These are phyloP conservation scores for Danionella cerebrum DNA, from an alignment of 2,113 vertebrate genomes.

Conservation along the genomic window DNA sequence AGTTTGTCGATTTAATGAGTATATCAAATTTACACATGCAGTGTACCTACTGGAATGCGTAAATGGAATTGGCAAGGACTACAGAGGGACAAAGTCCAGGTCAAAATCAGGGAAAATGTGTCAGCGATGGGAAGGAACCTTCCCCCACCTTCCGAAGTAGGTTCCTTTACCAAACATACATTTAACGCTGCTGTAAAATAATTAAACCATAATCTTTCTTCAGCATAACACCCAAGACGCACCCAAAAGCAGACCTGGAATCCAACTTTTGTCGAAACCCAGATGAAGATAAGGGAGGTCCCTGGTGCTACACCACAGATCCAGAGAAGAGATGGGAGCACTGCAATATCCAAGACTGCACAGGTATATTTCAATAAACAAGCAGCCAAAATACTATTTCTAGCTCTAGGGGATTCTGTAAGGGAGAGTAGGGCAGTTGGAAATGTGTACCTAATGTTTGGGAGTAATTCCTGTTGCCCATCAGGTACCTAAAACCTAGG, in stretches of 20 bases:
- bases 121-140: slow-evolving; percentile 54
- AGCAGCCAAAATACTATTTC: too few species aligned
- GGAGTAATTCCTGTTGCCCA: too few species aligned
- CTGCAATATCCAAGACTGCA: slow-evolving; percentile 59
- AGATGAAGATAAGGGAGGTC: slow-evolving; percentile 54
- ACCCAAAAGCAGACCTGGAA: slow-evolving; percentile 58
- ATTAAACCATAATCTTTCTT: neutral
- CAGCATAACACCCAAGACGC: slow-evolving; percentile 48
- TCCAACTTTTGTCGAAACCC: slow-evolving; percentile 73
- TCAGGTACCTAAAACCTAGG: too few species aligned
- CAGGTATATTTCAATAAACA: slow-evolving; percentile 40
- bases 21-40: slow-evolving; percentile 31
- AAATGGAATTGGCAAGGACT: slow-evolving; percentile 57
- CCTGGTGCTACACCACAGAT: slow-evolving; percentile 72
- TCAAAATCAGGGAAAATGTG: slow-evolving; percentile 53
- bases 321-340: slow-evolving; percentile 58
- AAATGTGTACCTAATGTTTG: too few species aligned
- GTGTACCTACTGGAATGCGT: slow-evolving; percentile 61
- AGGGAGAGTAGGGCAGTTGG: too few species aligned
- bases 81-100: slow-evolving; percentile 63
- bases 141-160: slow-evolving; percentile 62
- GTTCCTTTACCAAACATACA: neutral
- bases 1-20: neutral
- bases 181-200: neutral
- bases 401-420: too few species aligned